phyloP scores from a whole-genome alignment of 2,113 vertebrate species.

The Caracal caracal region DNA sequence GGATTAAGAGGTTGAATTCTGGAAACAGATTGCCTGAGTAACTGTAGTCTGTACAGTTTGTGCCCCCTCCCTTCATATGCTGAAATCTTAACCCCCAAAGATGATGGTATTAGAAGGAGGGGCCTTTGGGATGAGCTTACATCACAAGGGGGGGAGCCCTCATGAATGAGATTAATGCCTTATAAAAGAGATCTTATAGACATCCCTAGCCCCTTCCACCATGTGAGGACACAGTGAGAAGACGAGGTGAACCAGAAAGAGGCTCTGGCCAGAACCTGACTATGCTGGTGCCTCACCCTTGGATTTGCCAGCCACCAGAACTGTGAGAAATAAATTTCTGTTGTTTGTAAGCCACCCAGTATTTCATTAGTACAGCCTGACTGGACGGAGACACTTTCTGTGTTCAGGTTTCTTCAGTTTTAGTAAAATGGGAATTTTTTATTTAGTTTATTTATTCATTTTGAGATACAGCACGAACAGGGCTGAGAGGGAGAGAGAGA shows the following conservation, averaged over 20 bases:
- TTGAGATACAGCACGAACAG: too few species aligned
- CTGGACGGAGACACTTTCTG: background rate
- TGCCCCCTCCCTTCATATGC: background rate
- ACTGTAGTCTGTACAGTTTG: background rate
- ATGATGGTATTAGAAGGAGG: background rate
- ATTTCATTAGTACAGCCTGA: background rate
- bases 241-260: background rate
- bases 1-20: background rate
- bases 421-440: background rate
- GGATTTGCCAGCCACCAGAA: background rate
- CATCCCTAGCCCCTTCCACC: background rate
- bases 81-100: background rate
- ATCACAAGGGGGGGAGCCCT: background rate
- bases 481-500: too few species aligned
- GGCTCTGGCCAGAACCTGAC: background rate
- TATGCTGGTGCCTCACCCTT: background rate
- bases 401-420: background rate
- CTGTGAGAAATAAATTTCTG: background rate
- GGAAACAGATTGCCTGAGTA: background rate
- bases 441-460: too few species aligned
- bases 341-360: background rate
- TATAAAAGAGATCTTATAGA: background rate
- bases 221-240: background rate
- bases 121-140: background rate
- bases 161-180: background rate